Evolutionary conservation across 2,797 vertebrate genomes (phyloP).

Genomic region (Lutjanus argentimaculatus): DNA sequence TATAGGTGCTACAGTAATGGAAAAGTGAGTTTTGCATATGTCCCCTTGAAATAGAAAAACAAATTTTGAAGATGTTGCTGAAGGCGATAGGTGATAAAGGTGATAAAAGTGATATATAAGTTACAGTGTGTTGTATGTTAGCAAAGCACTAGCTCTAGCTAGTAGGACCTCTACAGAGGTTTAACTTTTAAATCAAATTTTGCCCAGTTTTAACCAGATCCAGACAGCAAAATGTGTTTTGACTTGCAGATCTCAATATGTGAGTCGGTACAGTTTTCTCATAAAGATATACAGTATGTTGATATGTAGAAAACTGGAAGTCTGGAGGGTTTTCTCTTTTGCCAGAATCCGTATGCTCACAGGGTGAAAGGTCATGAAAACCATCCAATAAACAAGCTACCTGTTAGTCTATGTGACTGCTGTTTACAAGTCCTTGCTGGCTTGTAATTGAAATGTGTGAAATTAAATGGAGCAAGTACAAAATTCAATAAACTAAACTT

Average conservation of each 20-base stretch:
- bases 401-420: constrained; percentile 22
- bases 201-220: neutral
- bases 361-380: constrained; percentile 35
- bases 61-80: too few species aligned
- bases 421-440: constrained; percentile 38
- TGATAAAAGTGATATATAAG: too few species aligned
- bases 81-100: too few species aligned
- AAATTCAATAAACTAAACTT: constrained; percentile 22
- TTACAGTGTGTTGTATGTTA: too few species aligned
- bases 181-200: neutral
- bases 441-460: constrained; percentile 42
- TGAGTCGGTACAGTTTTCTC: neutral
- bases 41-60: too few species aligned
- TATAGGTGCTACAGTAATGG: too few species aligned
- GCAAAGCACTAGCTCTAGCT: too few species aligned
- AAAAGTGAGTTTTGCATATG: too few species aligned
- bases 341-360: constrained; percentile 15
- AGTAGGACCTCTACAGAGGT: neutral
- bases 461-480: constrained; percentile 26
- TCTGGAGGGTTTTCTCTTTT: neutral
- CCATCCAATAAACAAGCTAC: constrained; percentile 33
- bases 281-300: neutral
- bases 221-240: neutral
- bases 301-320: neutral
- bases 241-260: neutral